These are phyloP conservation scores for Diphyllodes magnificus DNA, from an alignment of 2,113 vertebrate species.

Conservation along the genomic window DNA sequence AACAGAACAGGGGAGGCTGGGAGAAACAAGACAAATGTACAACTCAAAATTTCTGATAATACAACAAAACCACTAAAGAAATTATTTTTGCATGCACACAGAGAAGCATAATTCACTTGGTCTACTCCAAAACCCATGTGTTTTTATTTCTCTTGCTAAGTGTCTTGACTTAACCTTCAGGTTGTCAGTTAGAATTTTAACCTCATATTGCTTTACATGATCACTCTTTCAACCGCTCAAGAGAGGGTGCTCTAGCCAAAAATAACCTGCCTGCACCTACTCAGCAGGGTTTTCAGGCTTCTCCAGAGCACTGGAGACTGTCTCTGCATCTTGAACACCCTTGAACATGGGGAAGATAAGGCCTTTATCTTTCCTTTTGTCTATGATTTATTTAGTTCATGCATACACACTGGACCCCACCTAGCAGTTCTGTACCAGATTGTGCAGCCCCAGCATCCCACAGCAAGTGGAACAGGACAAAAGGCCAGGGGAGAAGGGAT, in stretches of 20 bases:
- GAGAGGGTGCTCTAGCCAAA: neutral
- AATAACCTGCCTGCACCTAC: neutral
- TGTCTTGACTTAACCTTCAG: neutral
- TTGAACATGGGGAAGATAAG: neutral
- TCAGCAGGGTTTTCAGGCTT: neutral
- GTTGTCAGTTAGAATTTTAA: neutral
- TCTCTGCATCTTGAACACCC: neutral
- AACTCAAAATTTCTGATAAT: neutral
- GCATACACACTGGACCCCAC: neutral
- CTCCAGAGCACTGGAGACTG: neutral
- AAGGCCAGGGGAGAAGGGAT: neutral
- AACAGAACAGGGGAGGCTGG: neutral
- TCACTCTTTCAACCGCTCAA: neutral
- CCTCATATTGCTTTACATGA: neutral
- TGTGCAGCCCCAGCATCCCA: neutral
- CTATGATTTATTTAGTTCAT: neutral
- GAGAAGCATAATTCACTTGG: neutral
- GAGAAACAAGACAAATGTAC: neutral
- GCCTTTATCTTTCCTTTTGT: neutral
- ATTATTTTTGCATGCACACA: neutral
- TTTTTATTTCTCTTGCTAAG: neutral
- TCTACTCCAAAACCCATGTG: neutral
- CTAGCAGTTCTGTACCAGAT: neutral
- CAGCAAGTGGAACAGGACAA: neutral
- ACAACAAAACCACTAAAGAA: neutral